phyloP scores from a whole-genome alignment of 92 coral and sea anemone species.

The Ricordea florida region DNA sequence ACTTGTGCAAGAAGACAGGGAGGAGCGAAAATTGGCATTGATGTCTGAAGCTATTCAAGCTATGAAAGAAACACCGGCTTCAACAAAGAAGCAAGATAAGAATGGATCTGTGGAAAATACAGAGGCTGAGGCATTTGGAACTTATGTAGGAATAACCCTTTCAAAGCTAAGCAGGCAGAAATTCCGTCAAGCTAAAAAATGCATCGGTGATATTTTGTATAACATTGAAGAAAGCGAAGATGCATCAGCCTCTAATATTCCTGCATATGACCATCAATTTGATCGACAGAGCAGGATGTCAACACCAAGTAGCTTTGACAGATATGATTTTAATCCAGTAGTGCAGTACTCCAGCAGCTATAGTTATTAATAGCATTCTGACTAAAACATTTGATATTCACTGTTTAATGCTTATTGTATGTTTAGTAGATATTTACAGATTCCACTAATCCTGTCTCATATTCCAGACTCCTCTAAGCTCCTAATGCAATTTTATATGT shows the following conservation, averaged over 20 bases:
- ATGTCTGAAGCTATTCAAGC: conserved; percentile 28
- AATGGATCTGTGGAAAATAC: not conserved
- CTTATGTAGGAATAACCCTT: conserved; percentile 20
- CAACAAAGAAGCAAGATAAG: no score
- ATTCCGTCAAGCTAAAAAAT: conserved; percentile 25
- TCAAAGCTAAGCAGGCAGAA: not conserved
- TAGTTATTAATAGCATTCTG: no score
- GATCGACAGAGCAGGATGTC: not conserved
- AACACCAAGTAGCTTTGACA: conserved; percentile 4
- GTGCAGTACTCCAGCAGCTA: no score
- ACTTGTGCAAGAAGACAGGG: not conserved
- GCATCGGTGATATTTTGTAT: conserved; percentile 30
- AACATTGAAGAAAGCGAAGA: conserved; percentile 11
- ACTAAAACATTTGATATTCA: no score
- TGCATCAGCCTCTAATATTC: not conserved
- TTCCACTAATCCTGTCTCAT: no score
- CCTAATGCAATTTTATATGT: no score
- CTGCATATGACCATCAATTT: not conserved
- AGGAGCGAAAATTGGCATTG: conserved; percentile 11
- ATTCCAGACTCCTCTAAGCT: no score
- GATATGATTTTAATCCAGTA: no score
- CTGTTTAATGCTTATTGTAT: no score
- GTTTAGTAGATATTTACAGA: no score
- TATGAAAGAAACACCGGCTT: conserved; percentile 5
- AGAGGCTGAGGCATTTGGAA: conserved; percentile 17